Evolutionary conservation across 2,797 vertebrate species (phyloP), one percentile per base, ranked within the genome.

Genomic region (Smutsia gigantea): DNA sequence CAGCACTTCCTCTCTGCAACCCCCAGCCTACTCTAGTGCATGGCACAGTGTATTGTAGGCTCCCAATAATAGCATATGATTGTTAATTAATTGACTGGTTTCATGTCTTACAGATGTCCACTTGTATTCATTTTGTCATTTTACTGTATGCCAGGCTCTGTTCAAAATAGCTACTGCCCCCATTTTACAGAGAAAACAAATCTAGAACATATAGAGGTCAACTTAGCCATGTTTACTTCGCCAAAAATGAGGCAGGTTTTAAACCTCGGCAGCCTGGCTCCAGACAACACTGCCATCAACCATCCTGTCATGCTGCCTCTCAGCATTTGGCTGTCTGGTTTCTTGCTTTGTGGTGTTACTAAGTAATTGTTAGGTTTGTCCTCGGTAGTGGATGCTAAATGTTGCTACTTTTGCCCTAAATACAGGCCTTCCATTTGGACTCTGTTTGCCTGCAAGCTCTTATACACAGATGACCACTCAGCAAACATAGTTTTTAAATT

Each of bases 101-200:
- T 94, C 49, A 2, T 15, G 49, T 66, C 72, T 90, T 61, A 21
- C 14, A 64, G 25, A 31, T 83, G 29, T 46, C 34, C 86, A 86
- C 53, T 90, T 75, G 25, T 10, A 46, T 34, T 92, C 29, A 61
- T 90, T 68, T 78, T 81, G 37, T 79, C 82, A 21, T 27, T 75
- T 89, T 87, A 68, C 27, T 90, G 1, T n/a, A 13, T 69, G 29
- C 17, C 49, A 51, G 34, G 17, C 46, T 96, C 17, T 63, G 19
- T 95, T 94, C 55, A 39, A 53, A 94, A 83, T 19, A 75, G 29
- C 46, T 75, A 61, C 19, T 31, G 2, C 34, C 42, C 61, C 66
- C 61, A 37, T 83, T 96, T 89, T 82, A 49, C 15, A 92, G 77
- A 88, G 77, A 90, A 94, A 72, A 72, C 25, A 74, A 78, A 61